Evolutionary conservation across 2,113 vertebrate species (phyloP).

Genomic region (Tupaia chinensis): DNA sequence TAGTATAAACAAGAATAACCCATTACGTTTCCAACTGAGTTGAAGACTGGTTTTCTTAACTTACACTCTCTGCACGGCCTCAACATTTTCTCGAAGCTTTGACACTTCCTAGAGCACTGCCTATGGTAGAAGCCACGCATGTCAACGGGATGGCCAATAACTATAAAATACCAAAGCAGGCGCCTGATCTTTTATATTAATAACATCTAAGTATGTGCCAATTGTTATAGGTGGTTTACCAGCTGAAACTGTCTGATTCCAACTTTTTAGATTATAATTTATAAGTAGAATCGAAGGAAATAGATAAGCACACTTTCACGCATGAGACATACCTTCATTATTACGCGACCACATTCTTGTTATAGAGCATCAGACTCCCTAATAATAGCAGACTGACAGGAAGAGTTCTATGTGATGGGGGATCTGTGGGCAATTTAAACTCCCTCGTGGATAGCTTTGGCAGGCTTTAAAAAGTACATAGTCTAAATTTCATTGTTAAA

Average conservation of each 20-base stretch:
- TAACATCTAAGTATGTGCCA: not conserved
- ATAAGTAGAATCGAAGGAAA: not conserved
- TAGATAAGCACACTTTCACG: not conserved
- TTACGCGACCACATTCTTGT: not conserved
- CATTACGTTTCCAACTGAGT: not conserved
- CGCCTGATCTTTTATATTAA: not conserved
- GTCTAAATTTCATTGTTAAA: conserved; percentile 36
- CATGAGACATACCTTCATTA: too few relatives aligned
- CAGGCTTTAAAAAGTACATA: not conserved
- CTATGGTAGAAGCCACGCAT: not conserved
- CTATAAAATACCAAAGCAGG: not conserved
- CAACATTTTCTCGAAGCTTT: not conserved
- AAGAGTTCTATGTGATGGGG: not conserved
- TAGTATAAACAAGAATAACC: not conserved
- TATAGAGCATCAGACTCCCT: not conserved
- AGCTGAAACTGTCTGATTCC: not conserved
- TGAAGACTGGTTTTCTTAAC: not conserved
- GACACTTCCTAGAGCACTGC: not conserved
- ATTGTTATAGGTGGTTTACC: not conserved
- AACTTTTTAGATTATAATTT: conserved; percentile 37
- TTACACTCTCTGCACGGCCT: not conserved
- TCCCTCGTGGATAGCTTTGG: not conserved
- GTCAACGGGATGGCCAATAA: not conserved
- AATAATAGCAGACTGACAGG: not conserved
- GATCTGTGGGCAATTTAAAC: not conserved